phyloP scores from a whole-genome alignment of 2,888 invertebrate species.

The Spodoptera picta region DNA sequence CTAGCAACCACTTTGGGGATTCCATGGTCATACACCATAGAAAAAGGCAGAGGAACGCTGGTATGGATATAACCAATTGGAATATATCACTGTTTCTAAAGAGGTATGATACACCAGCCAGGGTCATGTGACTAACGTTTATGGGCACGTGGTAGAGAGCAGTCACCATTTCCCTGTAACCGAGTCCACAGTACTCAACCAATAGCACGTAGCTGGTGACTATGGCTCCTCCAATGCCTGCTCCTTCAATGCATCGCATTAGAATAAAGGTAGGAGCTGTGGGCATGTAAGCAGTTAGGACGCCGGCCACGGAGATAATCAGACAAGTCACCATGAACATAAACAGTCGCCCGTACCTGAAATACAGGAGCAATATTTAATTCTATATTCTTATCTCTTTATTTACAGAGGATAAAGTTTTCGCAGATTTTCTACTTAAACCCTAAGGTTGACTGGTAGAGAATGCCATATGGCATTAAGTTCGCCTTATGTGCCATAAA shows the following conservation, averaged over 20 bases:
- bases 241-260: slow-evolving; percentile 75
- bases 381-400: too few species aligned
- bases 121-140: slow-evolving; percentile 71
- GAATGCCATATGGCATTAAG: too few species aligned
- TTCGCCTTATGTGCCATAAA: too few species aligned
- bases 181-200: slow-evolving; percentile 73
- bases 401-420: too few species aligned
- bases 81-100: slow-evolving; percentile 72
- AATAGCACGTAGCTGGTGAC: slow-evolving; percentile 75
- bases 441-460: too few species aligned
- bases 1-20: slow-evolving; percentile 81
- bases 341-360: slow-evolving; percentile 73
- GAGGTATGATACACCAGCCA: slow-evolving; percentile 75
- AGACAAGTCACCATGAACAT: slow-evolving; percentile 64
- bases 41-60: slow-evolving; percentile 66
- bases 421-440: too few species aligned
- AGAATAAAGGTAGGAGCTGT: slow-evolving; percentile 61
- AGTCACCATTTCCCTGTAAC: slow-evolving; percentile 71
- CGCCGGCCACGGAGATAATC: slow-evolving; percentile 65
- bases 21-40: slow-evolving; percentile 68
- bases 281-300: slow-evolving; percentile 70
- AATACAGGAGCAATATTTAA: neutral
- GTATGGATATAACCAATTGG: slow-evolving; percentile 73
- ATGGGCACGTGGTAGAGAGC: slow-evolving; percentile 76
- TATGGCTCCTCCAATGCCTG: slow-evolving; percentile 74